Evolutionary conservation across 2,888 invertebrate species (phyloP).

Genomic region (Pristionchus fissidentatus): DNA sequence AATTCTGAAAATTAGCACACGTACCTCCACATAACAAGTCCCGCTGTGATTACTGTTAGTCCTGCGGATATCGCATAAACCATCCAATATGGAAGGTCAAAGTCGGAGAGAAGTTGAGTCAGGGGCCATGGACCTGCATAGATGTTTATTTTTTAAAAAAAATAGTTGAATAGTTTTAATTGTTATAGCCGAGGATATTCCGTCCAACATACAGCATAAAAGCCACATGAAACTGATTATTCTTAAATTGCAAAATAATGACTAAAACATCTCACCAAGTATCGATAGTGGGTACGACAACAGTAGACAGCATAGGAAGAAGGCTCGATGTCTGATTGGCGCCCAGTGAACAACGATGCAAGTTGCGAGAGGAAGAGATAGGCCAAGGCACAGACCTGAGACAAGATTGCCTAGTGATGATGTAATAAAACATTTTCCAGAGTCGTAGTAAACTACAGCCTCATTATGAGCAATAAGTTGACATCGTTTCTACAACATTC

Average conservation of each 20-base stretch:
- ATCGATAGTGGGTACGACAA: slow-evolving; percentile 6
- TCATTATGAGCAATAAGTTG: not conserved
- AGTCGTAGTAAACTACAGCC: not conserved
- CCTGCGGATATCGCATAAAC: not conserved
- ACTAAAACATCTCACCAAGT: not conserved
- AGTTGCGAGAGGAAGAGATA: not conserved
- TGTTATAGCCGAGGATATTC: too few species aligned
- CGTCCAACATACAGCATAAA: too few species aligned
- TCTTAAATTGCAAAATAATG: too few species aligned
- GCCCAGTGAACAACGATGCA: slow-evolving; percentile 35
- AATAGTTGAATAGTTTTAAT: too few species aligned
- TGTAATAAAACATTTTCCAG: not conserved
- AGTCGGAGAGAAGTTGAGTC: slow-evolving; percentile 27
- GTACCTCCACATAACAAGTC: slow-evolving; percentile 9
- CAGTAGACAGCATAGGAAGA: slow-evolving; percentile 33
- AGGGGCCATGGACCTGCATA: slow-evolving; percentile 9
- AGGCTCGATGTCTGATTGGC: slow-evolving; percentile 29
- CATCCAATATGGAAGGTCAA: slow-evolving; percentile 19
- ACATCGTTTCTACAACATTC: not conserved
- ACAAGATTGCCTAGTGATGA: not conserved
- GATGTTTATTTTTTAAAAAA: not conserved
- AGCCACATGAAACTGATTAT: too few species aligned
- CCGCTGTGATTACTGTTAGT: not conserved
- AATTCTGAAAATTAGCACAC: not conserved
- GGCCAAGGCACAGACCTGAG: not conserved